Evolutionary conservation across 2,797 vertebrate genomes (phyloP), one percentile per base, ranked within the genome.

Genomic region (Lacerta viridis): DNA sequence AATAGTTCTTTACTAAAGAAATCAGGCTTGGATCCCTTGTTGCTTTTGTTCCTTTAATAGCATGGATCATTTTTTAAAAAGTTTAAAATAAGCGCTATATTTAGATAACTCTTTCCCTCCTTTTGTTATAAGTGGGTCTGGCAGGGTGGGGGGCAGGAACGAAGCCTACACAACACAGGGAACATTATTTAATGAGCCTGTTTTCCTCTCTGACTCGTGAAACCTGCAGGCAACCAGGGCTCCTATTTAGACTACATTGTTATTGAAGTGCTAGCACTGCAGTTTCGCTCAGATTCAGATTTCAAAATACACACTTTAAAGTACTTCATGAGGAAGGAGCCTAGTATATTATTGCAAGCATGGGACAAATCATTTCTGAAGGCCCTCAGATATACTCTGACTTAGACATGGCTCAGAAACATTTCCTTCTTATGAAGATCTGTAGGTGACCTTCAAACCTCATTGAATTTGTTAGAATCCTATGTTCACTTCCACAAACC

Each of bases 191-290:
- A 89, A 89, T 81, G 88, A 89, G 78, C 81, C 78, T 75, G 69
- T 17, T 75, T 89, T 85, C 74, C 61, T 81, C 75, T 71, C 66
- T 41, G 41, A 59, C 81, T 85, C 27, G 36, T 75, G 83, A 20
- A 39, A 75, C 25, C 43, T 74, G 78, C 71, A 59, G 71, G 71
- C 80, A 85, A 85, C 83, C 76, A 76, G 55, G 39, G 59, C 41
- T 89, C 77, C 59, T 41, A 89, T 85, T 85, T 68, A 76, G 71
- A 85, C 41, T 81, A 76, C 71, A 89, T 89, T 89, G 88, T 89
- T 85, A 55, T 68, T 76, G 69, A 89, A 89, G 83, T 89, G 83
- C 71, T 11, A 39, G 41, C 88, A 76, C 27, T 41, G 41, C 86
- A 87, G 86, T 82, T 87, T 66, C 69, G 9, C 23, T 87, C 7